Percentiles rank a stretch among this genome's conserved stretches.
Evolutionary conservation across 1,140 invertebrate genomes (phyloP).

Genomic region (Drosophila pseudoobscura): DNA sequence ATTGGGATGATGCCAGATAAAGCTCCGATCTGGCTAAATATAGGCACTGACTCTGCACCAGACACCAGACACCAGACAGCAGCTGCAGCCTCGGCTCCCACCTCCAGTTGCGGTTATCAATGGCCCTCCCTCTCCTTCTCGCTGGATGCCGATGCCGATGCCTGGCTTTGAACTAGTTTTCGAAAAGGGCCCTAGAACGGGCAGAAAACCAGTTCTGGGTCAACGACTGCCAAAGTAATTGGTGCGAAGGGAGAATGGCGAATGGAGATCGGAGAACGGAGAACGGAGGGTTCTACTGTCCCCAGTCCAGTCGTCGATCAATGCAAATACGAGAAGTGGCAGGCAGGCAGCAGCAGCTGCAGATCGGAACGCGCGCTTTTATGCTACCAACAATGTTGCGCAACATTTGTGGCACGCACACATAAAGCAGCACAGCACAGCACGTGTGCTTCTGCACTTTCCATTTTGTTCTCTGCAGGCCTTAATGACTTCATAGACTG

Average conservation of each 20-base stretch:
- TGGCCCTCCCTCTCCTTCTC: slow-evolving; percentile 5
- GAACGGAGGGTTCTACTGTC: no score
- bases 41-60: slow-evolving; percentile 36
- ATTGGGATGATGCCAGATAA: slow-evolving; percentile 73
- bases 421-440: no score
- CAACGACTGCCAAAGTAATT: slow-evolving; percentile 74
- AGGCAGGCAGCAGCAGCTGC: slow-evolving; percentile 15
- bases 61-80: slow-evolving; percentile 16
- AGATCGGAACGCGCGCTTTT: neutral
- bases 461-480: slow-evolving; percentile 41
- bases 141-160: neutral
- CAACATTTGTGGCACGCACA: slow-evolving; percentile 21
- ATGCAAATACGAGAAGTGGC: slow-evolving; percentile 54
- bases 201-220: slow-evolving; percentile 55
- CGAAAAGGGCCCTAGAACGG: slow-evolving; percentile 35
- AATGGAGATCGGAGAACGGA: no score
- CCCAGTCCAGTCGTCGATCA: slow-evolving; percentile 33
- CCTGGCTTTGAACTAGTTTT: slow-evolving; percentile 49
- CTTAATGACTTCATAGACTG: slow-evolving; percentile 64
- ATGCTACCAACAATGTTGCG: slow-evolving; percentile 30
- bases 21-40: slow-evolving; percentile 63
- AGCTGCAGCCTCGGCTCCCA: slow-evolving; percentile 17
- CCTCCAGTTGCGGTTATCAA: no score
- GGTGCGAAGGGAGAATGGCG: neutral
- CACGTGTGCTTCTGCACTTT: slow-evolving; percentile 25